phyloP scores from a whole-genome alignment of 2,888 invertebrate species.

The Melolontha melolontha region DNA sequence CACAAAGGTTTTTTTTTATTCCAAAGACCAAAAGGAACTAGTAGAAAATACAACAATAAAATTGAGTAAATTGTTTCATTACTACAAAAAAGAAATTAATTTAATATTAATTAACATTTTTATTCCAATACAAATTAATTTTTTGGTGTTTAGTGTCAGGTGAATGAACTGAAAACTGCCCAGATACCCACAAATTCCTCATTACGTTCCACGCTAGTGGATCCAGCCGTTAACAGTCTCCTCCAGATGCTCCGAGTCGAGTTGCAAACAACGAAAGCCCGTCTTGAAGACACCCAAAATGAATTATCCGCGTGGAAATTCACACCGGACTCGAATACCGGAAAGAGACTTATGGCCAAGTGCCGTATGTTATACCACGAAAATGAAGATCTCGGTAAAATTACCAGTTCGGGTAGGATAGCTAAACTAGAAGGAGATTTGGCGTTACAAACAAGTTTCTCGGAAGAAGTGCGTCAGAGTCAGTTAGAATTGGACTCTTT shows the following conservation, averaged over 20 bases:
- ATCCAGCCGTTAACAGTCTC: constrained; percentile 95
- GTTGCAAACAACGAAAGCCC: constrained; percentile 87
- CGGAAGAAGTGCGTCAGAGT: constrained; percentile 96
- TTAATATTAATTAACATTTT: not conserved
- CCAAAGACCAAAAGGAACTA: not conserved
- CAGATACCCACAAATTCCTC: constrained; percentile 83
- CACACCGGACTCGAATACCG: constrained; percentile 98
- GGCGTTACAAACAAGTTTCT: constrained; percentile 93
- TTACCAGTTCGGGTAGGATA: constrained; percentile 93
- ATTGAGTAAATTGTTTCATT: not conserved
- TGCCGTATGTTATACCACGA: constrained; percentile 95
- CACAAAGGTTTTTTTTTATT: not conserved
- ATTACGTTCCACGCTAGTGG: constrained; percentile 86
- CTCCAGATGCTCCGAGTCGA: constrained; percentile 93
- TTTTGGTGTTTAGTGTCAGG: constrained; percentile 79
- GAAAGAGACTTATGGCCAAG: constrained; percentile 97
- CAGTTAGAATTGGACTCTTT: constrained; percentile 97
- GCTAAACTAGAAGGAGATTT: constrained; percentile 96
- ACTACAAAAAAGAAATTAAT: no score
- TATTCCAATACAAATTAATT: constrained; percentile 6
- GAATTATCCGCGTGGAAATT: constrained; percentile 99
- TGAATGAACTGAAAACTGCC: constrained; percentile 91
- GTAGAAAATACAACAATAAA: constrained; percentile 9
- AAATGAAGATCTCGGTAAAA: constrained; percentile 96
- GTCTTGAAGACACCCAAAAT: constrained; percentile 96